Base-by-base conservation (phyloP, 2,113 vertebrate genomes). In the Spizaetus ornatus region DNA sequence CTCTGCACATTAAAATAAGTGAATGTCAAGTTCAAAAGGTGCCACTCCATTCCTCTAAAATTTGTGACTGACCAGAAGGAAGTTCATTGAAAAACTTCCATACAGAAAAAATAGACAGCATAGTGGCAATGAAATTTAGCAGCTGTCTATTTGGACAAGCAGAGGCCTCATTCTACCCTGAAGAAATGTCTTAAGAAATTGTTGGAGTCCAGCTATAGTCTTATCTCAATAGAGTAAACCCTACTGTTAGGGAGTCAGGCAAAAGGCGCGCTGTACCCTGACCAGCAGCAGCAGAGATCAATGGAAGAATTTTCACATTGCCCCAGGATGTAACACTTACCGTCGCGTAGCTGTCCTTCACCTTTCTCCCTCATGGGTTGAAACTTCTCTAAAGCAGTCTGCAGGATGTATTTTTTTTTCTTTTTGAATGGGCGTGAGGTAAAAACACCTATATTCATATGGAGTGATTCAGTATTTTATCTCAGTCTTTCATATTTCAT, bases 201-300 rank as follows among this genome's bases (percentile, higher is more conserved):
- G 4, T 8, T 84, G 19, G 27, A 52, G 40, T 45, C 10, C 32
- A 82, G 6, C 16, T 82, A 5, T 2, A 70, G 22, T 55, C 40
- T 70, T 61, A 47, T 32, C 9, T 38, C 26, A 32, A 11, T 10
- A 80, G 26, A 89, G 11, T 43, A 82, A 78, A 70, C 4, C 10
- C 26, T 32, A 13, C 20, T 15, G 6, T 5, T 40, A 20, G 10
- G 8, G 11, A 94, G 9, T 6, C 1, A 0, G 20, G 36, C 4
- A 62, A 88, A 43, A 22, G 3, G 12, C 13, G 2, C 36, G 13
- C n/a, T 82, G 3, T n/a, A 82, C 5, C 16, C 56, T 67, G 31
- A 58, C 4, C 5, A 38, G 16, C 56, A 66, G 7, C 20, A 62
- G 86, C 27, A 85, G 34, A 56, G 50, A 34, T 58, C 36, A 80